A percentile compares a stretch with the other conserved stretches of the same genome.
phyloP scores from a whole-genome alignment of 2,113 vertebrate species.

The Indri indri region DNA sequence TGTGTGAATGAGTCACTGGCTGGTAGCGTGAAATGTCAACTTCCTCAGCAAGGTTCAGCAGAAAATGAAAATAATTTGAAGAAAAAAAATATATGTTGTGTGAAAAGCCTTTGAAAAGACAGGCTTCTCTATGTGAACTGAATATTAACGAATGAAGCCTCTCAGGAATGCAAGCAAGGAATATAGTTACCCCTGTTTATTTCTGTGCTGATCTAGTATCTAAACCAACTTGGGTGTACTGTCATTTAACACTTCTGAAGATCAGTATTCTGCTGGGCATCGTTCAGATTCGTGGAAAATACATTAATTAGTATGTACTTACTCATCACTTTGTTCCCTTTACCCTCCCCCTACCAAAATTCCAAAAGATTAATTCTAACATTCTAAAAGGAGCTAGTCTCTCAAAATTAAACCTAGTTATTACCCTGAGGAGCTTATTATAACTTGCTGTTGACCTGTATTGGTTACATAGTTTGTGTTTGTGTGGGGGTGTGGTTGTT shows the following conservation, averaged over 20 bases:
- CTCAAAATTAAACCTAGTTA: neutral
- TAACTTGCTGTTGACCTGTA: neutral
- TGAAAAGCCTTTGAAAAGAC: slow-evolving; percentile 13
- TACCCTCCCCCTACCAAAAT: neutral
- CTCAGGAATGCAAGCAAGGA: neutral
- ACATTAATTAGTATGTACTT: neutral
- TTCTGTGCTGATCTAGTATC: neutral
- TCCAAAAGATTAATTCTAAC: neutral
- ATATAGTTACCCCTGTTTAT: neutral
- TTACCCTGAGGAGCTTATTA: neutral
- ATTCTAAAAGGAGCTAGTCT: slow-evolving; percentile 17
- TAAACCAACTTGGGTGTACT: neutral
- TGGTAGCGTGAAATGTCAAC: slow-evolving; percentile 38
- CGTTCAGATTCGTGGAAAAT: neutral
- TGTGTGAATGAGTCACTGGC: neutral
- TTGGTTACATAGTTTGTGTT: neutral
- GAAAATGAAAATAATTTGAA: slow-evolving; percentile 57
- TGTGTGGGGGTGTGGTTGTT: neutral
- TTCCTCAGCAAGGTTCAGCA: neutral
- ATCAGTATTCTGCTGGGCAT: neutral
- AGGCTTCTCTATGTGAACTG: neutral
- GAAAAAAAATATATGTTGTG: neutral
- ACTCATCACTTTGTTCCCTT: neutral
- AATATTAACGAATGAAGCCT: neutral
- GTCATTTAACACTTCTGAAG: neutral